Conservation (phyloP, 2,113 vertebrate species). For the Notiomystis cincta region DNA sequence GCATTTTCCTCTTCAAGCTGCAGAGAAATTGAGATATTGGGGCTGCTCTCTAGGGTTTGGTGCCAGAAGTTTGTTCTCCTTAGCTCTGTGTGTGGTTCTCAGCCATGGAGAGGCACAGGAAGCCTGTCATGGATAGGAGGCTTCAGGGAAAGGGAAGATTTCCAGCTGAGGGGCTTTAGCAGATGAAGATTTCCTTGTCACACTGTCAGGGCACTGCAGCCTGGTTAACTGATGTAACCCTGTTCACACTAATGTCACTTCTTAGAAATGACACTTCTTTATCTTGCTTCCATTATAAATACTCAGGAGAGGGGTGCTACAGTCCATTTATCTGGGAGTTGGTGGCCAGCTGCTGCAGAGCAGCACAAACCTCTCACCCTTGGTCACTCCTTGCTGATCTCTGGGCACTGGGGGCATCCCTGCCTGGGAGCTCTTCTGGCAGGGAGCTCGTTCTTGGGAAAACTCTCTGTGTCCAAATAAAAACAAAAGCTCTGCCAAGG, state of each 20-base stretch:
- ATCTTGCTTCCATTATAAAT: background rate
- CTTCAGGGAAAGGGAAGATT: background rate
- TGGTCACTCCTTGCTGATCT: background rate
- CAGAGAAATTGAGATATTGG: background rate
- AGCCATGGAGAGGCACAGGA: accelerated
- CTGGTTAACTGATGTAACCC: background rate
- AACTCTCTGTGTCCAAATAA: background rate
- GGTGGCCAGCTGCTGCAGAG: background rate
- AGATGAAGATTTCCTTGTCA: background rate
- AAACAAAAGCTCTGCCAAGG: background rate
- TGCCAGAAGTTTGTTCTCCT: background rate
- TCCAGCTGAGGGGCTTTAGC: background rate
- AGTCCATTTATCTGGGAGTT: accelerated
- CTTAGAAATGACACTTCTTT: background rate
- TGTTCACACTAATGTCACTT: background rate
- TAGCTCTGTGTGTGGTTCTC: background rate
- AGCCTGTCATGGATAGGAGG: background rate
- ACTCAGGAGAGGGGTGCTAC: accelerated
- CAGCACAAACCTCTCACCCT: background rate
- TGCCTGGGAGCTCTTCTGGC: background rate
- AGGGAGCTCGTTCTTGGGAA: background rate
- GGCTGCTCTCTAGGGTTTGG: background rate
- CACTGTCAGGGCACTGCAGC: background rate
- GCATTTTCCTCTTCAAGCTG: background rate
- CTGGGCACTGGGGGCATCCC: accelerated